Base-by-base conservation (phyloP, 2,888 invertebrate genomes). In the Scaptomyza parva region DNA sequence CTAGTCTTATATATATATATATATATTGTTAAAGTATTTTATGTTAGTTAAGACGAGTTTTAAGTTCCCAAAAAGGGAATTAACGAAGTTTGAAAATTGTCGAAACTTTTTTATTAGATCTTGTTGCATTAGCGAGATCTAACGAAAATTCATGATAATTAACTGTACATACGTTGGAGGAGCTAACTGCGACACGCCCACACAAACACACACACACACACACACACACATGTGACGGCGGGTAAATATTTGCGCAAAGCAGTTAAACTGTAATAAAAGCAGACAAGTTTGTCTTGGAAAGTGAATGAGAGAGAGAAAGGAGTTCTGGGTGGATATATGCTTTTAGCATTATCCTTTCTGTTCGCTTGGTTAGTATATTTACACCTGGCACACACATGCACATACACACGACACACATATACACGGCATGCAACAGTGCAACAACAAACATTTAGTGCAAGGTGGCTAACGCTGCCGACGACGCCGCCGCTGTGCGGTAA, bases 321-420 rank as follows among this genome's bases (percentile, higher is more conserved):
- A n/a, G 44, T 28, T 18, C 39, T 20, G 7, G 14, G 4, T 24
- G 45, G 43, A 61, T 24, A 33, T 50, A 40, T 57, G 44, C 14
- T 43, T 58, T 57, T 24, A 48, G 35, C 63, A 75, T 75, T 71
- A 76, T 73, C 71, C 73, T 66, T 51, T 37, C 60, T 58, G 66
- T 70, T 66, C 70, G 70, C 61, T 54, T 37, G 62, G 40, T 54
- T 57, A 51, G 52, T 37, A 54, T 84, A 76, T 85, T 81, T 87
- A 58, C 87, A 76, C 68, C 61, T 66, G 76, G 30, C 70, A 73
- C 76, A 85, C 64, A 65, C 26, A 40, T n/a, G n/a, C 28, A 55
- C 54, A 43, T 48, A 65, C 48, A 28, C 44, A 47, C n/a, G 45
- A 41, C 57, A 43, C 63, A 54, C 48, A 39, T 66, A 70, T 70